Conservation (phyloP, 2,797 vertebrate species). For the Trematomus bernacchii region DNA sequence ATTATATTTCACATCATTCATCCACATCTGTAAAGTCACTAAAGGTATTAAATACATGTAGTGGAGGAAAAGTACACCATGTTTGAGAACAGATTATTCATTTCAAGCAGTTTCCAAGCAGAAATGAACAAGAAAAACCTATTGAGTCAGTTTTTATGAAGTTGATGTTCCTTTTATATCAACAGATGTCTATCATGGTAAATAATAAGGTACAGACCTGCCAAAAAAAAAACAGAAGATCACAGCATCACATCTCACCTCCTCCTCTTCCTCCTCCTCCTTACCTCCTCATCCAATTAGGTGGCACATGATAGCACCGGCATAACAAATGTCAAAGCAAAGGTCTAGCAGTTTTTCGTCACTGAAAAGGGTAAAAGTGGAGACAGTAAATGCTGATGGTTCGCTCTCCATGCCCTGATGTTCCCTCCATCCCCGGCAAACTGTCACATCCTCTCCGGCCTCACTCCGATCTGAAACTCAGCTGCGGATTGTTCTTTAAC, state of each 20-base stretch:
- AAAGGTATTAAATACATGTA: too few species aligned
- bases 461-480: conserved; percentile 63
- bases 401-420: conserved; percentile 25
- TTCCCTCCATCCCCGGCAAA: not conserved
- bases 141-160: not conserved
- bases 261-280: conserved; percentile 30
- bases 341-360: conserved; percentile 57
- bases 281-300: conserved; percentile 58
- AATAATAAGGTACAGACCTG: not conserved
- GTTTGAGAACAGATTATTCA: not conserved
- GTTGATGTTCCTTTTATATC: not conserved
- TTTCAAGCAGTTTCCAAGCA: not conserved
- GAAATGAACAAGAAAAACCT: not conserved
- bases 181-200: not conserved
- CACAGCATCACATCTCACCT: not conserved
- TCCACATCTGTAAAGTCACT: too few species aligned
- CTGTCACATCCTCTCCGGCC: conserved; percentile 44
- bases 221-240: not conserved
- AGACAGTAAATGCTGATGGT: conserved; percentile 46
- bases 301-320: conserved; percentile 43
- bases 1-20: too few species aligned
- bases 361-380: conserved; percentile 53
- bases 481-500: conserved; percentile 58
- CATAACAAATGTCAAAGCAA: conserved; percentile 63
- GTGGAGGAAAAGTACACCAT: too few species aligned